Conservation (phyloP, 2,113 vertebrate species). For the Sander vitreus region DNA sequence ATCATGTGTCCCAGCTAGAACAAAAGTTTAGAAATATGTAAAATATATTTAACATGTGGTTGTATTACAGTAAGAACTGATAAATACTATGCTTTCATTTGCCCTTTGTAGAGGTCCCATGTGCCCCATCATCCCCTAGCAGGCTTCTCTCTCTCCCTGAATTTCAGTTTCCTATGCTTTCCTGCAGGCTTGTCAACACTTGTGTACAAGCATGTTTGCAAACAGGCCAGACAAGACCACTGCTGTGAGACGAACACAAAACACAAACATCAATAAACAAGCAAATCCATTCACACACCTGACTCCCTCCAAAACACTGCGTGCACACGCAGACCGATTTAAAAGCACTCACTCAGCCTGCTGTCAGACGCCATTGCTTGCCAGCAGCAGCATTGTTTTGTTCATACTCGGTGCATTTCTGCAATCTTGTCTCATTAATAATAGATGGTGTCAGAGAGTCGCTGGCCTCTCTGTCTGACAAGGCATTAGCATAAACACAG, state of each 20-base stretch:
- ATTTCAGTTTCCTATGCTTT: not conserved
- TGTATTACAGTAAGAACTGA: not conserved
- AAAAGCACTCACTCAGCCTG: constrained; percentile 61
- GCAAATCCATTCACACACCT: constrained; percentile 73
- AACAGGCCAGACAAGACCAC: constrained; percentile 75
- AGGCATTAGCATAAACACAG: constrained; percentile 84
- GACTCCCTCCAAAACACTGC: constrained; percentile 14
- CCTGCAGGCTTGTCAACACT: constrained; percentile 46
- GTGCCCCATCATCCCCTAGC: not conserved
- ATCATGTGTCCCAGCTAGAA: not conserved
- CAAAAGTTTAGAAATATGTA: not conserved
- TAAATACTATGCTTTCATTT: not conserved
- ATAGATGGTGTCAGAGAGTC: constrained; percentile 80
- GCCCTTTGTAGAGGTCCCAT: not conserved
- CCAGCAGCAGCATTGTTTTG: constrained; percentile 70
- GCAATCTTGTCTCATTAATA: constrained; percentile 78
- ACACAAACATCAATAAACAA: constrained; percentile 83
- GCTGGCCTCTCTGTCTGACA: constrained; percentile 77
- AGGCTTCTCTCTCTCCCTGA: not conserved
- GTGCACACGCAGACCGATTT: constrained; percentile 45
- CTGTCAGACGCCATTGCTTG: constrained; percentile 58
- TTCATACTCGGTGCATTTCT: constrained; percentile 55
- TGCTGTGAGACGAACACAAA: constrained; percentile 79
- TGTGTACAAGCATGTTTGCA: constrained; percentile 75
- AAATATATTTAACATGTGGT: not conserved